phyloP scores from a whole-genome alignment of 2,888 invertebrate genomes.

The Parnassius apollo region DNA sequence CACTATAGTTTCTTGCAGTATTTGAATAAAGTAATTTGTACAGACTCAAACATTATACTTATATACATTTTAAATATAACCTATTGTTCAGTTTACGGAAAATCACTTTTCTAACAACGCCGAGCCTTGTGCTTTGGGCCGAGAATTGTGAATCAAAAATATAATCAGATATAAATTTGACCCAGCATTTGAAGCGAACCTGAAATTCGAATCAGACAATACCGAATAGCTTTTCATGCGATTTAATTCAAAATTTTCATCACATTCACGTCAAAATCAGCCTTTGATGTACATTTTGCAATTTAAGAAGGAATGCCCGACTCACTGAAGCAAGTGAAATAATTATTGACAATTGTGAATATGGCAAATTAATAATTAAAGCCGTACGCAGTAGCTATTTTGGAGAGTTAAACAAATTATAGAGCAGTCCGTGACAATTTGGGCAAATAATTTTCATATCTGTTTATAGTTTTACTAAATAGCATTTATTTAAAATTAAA shows the following conservation, averaged over 20 bases:
- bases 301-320: conserved; percentile 14
- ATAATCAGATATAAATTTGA: conserved; percentile 16
- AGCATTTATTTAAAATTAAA: too few species aligned
- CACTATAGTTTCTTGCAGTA: too few species aligned
- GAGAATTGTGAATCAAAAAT: conserved; percentile 13
- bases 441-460: too few species aligned
- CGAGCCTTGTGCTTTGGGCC: too few species aligned
- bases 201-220: conserved; percentile 23
- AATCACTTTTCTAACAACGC: too few species aligned
- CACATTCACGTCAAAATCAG: conserved; percentile 23
- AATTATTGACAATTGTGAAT: conserved; percentile 15
- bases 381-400: too few species aligned
- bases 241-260: conserved; percentile 27
- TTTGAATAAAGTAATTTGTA: too few species aligned
- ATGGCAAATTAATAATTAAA: conserved; percentile 4
- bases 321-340: conserved; percentile 20
- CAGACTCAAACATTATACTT: rapidly evolving
- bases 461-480: too few species aligned
- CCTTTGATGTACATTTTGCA: conserved; percentile 25
- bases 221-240: conserved; percentile 23
- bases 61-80: too few species aligned
- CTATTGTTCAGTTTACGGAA: too few species aligned
- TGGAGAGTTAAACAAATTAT: too few species aligned
- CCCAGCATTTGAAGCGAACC: conserved; percentile 8
- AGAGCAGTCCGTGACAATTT: too few species aligned